These are phyloP conservation scores for Diachrysia chrysitis DNA, from an alignment of 2,888 invertebrate species.

Conservation along the genomic window DNA sequence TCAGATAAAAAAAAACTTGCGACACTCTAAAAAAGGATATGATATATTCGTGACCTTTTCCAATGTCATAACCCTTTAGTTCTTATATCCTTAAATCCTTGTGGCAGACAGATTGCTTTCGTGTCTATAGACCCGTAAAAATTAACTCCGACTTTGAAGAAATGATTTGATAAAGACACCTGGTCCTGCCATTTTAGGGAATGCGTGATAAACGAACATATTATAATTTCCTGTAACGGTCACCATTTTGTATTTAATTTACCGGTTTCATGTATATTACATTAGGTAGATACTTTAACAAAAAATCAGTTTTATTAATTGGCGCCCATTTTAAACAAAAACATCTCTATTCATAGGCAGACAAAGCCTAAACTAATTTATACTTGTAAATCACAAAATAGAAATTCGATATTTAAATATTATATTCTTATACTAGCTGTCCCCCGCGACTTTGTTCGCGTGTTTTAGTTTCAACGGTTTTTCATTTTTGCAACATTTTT, in stretches of 20 bases:
- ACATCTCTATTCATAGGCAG: neutral
- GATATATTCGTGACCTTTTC: no score
- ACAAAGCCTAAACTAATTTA: neutral
- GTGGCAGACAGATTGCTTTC: neutral
- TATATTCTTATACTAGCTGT: no score
- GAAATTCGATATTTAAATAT: constrained; percentile 3
- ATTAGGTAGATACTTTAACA: neutral
- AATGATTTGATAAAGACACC: neutral
- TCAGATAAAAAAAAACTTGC: no score
- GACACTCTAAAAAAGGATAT: no score
- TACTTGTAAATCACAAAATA: neutral
- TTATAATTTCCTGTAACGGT: neutral
- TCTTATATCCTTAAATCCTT: neutral
- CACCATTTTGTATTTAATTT: neutral
- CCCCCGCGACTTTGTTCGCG: no score
- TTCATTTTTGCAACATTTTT: no score
- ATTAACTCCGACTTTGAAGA: neutral
- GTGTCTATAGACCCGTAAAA: neutral
- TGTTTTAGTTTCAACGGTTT: no score
- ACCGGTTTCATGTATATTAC: neutral
- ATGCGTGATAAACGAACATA: neutral
- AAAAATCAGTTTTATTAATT: neutral
- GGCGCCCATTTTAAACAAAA: neutral
- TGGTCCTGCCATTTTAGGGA: neutral
- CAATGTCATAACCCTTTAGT: neutral